Conservation (phyloP, 2,797 vertebrate species). For the Salarias fasciatus region DNA sequence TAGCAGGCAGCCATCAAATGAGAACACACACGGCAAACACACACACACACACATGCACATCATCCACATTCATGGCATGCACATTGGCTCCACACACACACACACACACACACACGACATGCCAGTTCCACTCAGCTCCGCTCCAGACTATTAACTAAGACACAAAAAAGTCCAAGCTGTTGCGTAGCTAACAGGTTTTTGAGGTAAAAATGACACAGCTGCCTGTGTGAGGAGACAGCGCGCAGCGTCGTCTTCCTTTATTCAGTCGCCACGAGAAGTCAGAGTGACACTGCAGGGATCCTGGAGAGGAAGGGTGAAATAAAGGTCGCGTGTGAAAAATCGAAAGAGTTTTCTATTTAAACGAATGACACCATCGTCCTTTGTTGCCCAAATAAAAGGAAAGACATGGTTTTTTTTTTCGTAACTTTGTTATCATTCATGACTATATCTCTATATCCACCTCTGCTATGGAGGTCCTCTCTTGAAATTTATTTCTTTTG, state of each 20-base stretch:
- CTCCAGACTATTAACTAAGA: conserved; percentile 58
- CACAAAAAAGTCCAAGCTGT: conserved; percentile 57
- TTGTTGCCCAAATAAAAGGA: too few species aligned
- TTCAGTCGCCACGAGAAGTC: conserved; percentile 36
- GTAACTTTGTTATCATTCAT: too few species aligned
- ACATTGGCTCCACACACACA: conserved; percentile 38
- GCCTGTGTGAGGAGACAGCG: conserved; percentile 40
- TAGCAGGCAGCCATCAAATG: conserved; percentile 53
- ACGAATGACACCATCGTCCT: conserved; percentile 2
- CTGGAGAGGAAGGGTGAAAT: conserved; percentile 3
- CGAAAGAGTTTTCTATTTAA: background rate
- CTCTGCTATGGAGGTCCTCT: too few species aligned
- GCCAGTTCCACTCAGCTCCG: conserved; percentile 64
- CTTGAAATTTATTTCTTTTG: too few species aligned
- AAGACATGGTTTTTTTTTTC: too few species aligned
- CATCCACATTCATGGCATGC: conserved; percentile 43
- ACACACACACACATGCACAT: conserved; percentile 12
- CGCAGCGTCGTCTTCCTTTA: conserved; percentile 20
- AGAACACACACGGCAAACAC: conserved; percentile 53
- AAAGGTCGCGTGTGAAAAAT: background rate
- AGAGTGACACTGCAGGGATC: conserved; percentile 22
- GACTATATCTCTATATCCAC: too few species aligned
- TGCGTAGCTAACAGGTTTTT: conserved; percentile 66
- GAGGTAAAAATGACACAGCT: conserved; percentile 56
- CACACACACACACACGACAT: conserved; percentile 57